phyloP scores from a whole-genome alignment of 1,140 invertebrate species.

The Drosophila carrolli region DNA sequence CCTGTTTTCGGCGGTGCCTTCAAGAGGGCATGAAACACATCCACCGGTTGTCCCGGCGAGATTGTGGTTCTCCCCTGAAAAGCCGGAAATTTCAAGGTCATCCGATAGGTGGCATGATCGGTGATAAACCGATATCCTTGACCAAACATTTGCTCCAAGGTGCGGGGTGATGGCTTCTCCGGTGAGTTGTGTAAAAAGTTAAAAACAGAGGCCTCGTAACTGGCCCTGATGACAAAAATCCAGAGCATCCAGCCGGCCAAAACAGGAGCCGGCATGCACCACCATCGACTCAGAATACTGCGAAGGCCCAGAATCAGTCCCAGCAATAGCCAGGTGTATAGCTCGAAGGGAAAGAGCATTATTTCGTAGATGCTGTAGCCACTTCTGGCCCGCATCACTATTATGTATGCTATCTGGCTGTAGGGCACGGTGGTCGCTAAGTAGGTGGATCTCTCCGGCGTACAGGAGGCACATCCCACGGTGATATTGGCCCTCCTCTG shows the following conservation, averaged over 20 bases:
- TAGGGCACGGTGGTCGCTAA: slow-evolving; percentile 47
- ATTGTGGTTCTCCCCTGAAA: slow-evolving; percentile 9
- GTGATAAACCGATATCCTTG: slow-evolving; percentile 40
- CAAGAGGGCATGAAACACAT: slow-evolving; percentile 53
- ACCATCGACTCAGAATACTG: not conserved
- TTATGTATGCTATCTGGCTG: slow-evolving; percentile 51
- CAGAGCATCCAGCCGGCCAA: slow-evolving; percentile 38
- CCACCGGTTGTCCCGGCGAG: slow-evolving; percentile 43
- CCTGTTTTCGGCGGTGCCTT: slow-evolving; percentile 9
- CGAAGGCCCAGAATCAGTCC: not conserved
- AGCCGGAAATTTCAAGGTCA: slow-evolving; percentile 36
- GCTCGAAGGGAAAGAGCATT: slow-evolving; percentile 59
- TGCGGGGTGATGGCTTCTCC: slow-evolving; percentile 48
- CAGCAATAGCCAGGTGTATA: slow-evolving; percentile 46
- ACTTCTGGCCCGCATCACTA: slow-evolving; percentile 29
- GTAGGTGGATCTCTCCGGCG: slow-evolving; percentile 31
- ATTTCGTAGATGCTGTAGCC: slow-evolving; percentile 59
- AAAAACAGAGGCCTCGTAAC: slow-evolving; percentile 65
- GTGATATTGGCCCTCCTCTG: slow-evolving; percentile 51
- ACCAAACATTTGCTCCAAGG: slow-evolving; percentile 28
- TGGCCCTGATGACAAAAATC: slow-evolving; percentile 39
- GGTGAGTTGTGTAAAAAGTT: slow-evolving; percentile 65
- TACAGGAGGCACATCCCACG: slow-evolving; percentile 53
- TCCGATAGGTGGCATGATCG: slow-evolving; percentile 59
- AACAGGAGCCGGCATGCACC: slow-evolving; percentile 4